These are phyloP conservation scores for Helogale parvula DNA, from an alignment of 2,113 vertebrate species.

Conservation along the genomic window DNA sequence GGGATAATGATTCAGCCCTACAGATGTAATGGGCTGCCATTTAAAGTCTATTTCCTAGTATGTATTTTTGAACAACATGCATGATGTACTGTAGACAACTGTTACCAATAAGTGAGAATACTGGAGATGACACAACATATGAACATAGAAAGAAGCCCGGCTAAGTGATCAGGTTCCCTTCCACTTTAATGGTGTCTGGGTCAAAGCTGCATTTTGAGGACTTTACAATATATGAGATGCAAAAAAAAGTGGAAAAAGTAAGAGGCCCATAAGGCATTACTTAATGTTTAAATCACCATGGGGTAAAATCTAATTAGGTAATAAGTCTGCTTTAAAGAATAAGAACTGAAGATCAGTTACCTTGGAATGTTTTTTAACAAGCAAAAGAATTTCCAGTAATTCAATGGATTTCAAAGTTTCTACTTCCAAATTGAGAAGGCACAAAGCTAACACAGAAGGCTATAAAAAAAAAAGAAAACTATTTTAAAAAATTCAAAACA, in stretches of 20 bases:
- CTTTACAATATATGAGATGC: background rate
- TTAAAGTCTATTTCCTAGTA: background rate
- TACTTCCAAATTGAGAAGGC: conserved; percentile 94
- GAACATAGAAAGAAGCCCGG: background rate
- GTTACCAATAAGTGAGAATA: background rate
- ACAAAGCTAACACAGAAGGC: conserved; percentile 96
- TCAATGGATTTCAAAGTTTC: conserved; percentile 92
- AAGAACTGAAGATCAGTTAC: conserved; percentile 79
- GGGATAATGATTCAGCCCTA: background rate
- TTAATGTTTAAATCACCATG: background rate
- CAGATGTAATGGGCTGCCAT: background rate
- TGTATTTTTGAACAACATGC: background rate
- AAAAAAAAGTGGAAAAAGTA: background rate
- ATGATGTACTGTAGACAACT: background rate
- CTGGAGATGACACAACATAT: background rate
- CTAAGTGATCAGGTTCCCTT: background rate
- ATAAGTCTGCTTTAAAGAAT: background rate
- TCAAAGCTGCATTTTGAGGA: conserved; percentile 46
- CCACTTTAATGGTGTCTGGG: background rate
- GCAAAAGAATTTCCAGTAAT: conserved; percentile 91
- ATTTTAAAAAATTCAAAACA: background rate
- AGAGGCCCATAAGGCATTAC: background rate
- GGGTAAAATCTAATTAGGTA: background rate
- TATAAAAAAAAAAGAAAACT: conserved; percentile 69
- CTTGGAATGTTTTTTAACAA: conserved; percentile 95